These are phyloP conservation scores for Caenorhabditis macrosperma DNA, from an alignment of 2,888 invertebrate species.

Conservation along the genomic window DNA sequence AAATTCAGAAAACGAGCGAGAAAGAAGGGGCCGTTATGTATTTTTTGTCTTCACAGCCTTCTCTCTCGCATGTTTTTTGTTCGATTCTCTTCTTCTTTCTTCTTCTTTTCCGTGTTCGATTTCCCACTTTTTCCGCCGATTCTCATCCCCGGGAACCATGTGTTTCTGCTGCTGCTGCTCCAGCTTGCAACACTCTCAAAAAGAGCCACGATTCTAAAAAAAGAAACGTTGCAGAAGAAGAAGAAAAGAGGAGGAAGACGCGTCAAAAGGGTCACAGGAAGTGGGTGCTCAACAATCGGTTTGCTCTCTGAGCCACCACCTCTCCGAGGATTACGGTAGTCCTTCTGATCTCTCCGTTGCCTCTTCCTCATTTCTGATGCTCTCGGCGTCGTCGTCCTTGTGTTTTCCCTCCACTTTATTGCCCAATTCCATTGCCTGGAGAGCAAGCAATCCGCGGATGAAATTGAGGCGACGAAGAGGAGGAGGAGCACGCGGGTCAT, in stretches of 20 bases:
- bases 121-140: slow-evolving; percentile 8
- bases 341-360: slow-evolving; percentile 22
- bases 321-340: slow-evolving; percentile 33
- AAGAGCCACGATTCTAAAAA: slow-evolving; percentile 14
- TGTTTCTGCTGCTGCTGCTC: neutral
- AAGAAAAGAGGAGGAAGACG: slow-evolving; percentile 3
- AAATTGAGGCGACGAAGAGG: neutral
- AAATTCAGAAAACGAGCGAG: no score
- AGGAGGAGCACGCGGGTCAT: neutral
- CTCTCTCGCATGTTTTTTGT: slow-evolving; percentile 4
- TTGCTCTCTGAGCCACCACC: slow-evolving; percentile 18
- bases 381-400: neutral
- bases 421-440: slow-evolving; percentile 35
- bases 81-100: neutral
- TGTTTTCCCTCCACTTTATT: slow-evolving; percentile 14
- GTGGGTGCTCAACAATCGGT: slow-evolving; percentile 33
- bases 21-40: neutral
- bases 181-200: neutral
- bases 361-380: slow-evolving; percentile 28
- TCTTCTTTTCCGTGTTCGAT: slow-evolving; percentile 2
- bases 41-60: slow-evolving; percentile 7
- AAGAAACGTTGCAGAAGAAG: slow-evolving; percentile 35
- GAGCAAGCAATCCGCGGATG: slow-evolving; percentile 5
- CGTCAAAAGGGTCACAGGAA: slow-evolving; percentile 27
- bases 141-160: slow-evolving; percentile 2